These are phyloP conservation scores for Xiphorhynchus erythropygius DNA, from an alignment of 2,797 vertebrate genomes.

Conservation along the genomic window DNA sequence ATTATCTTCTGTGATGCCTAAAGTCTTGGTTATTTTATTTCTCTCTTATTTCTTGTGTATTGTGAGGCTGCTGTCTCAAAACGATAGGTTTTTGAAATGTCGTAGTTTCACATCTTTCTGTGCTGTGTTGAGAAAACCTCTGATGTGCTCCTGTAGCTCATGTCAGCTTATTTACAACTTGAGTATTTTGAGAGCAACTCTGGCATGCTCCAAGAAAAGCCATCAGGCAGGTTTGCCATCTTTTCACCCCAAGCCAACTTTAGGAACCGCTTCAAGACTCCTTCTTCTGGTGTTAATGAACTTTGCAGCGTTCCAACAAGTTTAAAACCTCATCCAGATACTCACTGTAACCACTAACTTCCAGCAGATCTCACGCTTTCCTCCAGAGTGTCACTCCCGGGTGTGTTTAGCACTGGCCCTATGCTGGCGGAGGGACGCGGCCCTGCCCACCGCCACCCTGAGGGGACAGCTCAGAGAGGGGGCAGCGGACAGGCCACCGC, in stretches of 20 bases:
- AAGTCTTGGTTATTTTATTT: background rate
- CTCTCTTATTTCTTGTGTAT: background rate
- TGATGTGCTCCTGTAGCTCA: background rate
- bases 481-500: no score
- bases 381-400: background rate
- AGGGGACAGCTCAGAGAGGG: rapidly evolving
- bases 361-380: background rate
- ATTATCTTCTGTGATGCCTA: background rate
- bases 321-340: background rate
- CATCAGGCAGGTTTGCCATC: background rate
- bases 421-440: rapidly evolving
- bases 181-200: background rate
- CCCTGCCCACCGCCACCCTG: rapidly evolving
- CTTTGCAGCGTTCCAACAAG: background rate
- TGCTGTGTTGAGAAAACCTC: background rate
- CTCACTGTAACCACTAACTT: background rate
- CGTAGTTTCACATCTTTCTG: background rate
- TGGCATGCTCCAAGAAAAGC: background rate
- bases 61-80: background rate
- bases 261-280: background rate
- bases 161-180: background rate
- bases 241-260: background rate
- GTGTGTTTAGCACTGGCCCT: background rate
- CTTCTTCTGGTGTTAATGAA: background rate
- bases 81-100: background rate